Base-by-base conservation (phyloP, 2,113 vertebrate genomes). In the Charina bottae region DNA sequence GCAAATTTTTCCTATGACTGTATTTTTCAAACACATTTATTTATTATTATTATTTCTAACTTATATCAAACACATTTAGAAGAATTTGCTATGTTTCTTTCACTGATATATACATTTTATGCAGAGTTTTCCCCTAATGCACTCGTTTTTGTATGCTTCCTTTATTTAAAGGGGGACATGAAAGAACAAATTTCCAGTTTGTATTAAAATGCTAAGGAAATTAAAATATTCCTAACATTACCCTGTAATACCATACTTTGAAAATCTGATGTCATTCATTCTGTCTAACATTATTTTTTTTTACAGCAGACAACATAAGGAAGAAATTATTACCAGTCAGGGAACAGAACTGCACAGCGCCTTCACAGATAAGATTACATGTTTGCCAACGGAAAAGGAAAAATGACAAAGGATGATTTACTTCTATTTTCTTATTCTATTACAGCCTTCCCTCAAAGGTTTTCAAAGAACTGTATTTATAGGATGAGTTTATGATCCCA, bases 361-460 rank as follows among this genome's bases (percentile, higher is more conserved):
- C 21, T 28, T 24, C 0, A 3, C 1, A 7, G 92, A 59, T 56
- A 23, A 92, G 91, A 86, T 1, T 1, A 26, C 0, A 11, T 10
- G 46, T 91, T 49, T 55, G n/a, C 60, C 17, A 62, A 4, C 84
- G 10, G 49, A 92, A 94, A 89, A 90, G 7, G 4, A 49, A 85
- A 72, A 46, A 87, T 28, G 21, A 33, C 12, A 68, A 33, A 11
- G 8, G 17, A 83, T 90, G 21, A 92, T 72, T 72, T 94, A 62
- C 21, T 59, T 15, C 21, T 60, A n/a, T 46, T 68, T 56, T 33
- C 9, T 59, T 13, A n/a, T 0, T 0, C 13, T 72, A 13, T 12
- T 89, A 72, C 3, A 56, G 21, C 62, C 28, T 24, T 88, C 17
- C 24, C 37, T 83, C 28, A 85, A 49, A 56, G 56, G 33, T 21